Percentiles rank a stretch among this genome's conserved stretches.
These are phyloP conservation scores for Pedicia rivosa DNA, from an alignment of 2,888 invertebrate genomes.

Conservation along the genomic window DNA sequence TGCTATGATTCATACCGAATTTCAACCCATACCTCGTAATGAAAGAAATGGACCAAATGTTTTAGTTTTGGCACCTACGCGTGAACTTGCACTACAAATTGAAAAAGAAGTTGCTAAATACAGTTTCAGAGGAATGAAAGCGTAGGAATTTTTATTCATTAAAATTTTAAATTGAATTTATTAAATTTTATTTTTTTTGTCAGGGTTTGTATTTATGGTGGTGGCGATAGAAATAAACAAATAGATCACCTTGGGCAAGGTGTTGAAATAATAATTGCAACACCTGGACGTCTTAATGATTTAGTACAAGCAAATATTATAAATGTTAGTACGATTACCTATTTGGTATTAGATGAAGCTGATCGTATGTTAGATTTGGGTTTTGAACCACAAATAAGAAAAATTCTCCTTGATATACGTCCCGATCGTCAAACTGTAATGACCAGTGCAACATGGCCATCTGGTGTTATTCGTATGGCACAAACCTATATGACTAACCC, in stretches of 20 bases:
- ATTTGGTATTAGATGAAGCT: conserved; percentile 84
- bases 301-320: conserved; percentile 56
- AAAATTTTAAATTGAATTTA: no score
- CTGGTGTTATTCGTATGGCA: conserved; percentile 70
- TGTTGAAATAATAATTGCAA: conserved; percentile 91
- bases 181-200: conserved; percentile 13
- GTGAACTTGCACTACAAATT: conserved; percentile 87
- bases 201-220: conserved; percentile 83
- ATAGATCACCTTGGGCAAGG: conserved; percentile 55
- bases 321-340: conserved; percentile 66
- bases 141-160: conserved; percentile 37
- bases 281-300: conserved; percentile 86
- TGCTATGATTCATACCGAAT: conserved; percentile 83
- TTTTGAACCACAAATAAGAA: conserved; percentile 76
- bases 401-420: conserved; percentile 60
- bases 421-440: conserved; percentile 90
- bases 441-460: conserved; percentile 95
- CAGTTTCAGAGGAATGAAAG: conserved; percentile 69
- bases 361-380: conserved; percentile 81
- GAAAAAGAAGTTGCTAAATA: conserved; percentile 87
- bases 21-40: conserved; percentile 56
- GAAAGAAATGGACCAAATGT: conserved; percentile 70
- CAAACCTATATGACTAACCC: conserved; percentile 79
- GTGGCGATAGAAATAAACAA: conserved; percentile 67
- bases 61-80: conserved; percentile 78